Base-by-base conservation (phyloP, 2,797 vertebrate genomes). In the Cirrhinus molitorella region DNA sequence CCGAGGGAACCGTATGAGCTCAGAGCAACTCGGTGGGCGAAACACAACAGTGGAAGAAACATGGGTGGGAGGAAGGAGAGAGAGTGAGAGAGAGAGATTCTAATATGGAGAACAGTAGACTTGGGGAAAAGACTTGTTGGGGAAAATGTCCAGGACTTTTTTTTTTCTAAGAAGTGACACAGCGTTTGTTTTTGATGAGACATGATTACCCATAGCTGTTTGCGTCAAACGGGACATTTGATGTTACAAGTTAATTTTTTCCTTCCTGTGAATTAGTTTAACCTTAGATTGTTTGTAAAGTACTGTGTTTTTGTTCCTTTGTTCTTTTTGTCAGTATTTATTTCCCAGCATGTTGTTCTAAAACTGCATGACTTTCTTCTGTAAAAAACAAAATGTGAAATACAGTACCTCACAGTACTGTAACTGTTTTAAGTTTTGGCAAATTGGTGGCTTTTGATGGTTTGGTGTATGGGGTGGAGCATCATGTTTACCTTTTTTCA, bases 1-100 rank as follows among this genome's bases (percentile, higher is more conserved):
- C 87, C 87, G 84, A 85, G 88, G 88, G 85, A 89, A 89, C 88
- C 67, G 85, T 31, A 57, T 78, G 85, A 84, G 81, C 85, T 80
- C 74, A 84, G 84, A 85, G 65, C 28, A 71, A 65, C 83, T 80
- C 79, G 77, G 89, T 87, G 89, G 87, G 87, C 85, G 86, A 87
- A 83, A 86, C 73, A 86, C 77, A 83, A 76, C 25, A 75, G 59
- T 79, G 85, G 79, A 79, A 85, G 78, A 67, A 63, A 84, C 67
- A 84, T 68, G 80, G 77, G 74, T 70, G 65, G 65, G 68, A 76
- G 83, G 79, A 83, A 81, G 65, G 63, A 81, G 83, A 80, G 75
- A 79, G 57, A 53, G 79, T 40, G 59, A 28, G 17, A 75, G 70
- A 75, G 31, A 51, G 57, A 79, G 66, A 79, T 31, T 34, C 59